Conservation (phyloP, 1,140 invertebrate genomes). For the Eueides isabella region DNA sequence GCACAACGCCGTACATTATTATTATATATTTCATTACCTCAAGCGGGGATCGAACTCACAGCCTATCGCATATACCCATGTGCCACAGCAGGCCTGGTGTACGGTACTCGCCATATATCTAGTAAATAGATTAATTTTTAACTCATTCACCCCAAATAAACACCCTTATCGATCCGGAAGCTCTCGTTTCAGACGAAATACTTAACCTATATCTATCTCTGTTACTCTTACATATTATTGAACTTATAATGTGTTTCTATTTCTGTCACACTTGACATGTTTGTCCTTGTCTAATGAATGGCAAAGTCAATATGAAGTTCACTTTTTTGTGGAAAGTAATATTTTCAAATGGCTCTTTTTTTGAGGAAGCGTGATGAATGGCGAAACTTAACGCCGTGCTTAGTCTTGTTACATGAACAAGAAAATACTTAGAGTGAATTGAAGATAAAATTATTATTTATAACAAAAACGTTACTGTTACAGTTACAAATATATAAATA, state of each 20-base stretch:
- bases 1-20: too few species aligned
- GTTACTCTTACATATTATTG: neutral
- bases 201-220: neutral
- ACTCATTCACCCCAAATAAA: slow-evolving; percentile 7
- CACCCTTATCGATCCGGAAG: slow-evolving; percentile 12
- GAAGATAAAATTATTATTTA: too few species aligned
- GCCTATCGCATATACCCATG: too few species aligned
- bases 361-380: neutral
- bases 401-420: too few species aligned
- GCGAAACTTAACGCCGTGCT: too few species aligned
- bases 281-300: neutral
- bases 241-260: neutral
- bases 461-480: too few species aligned
- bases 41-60: too few species aligned
- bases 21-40: too few species aligned
- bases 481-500: too few species aligned
- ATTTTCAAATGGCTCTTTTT: neutral
- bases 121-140: neutral
- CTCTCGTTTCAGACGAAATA: neutral
- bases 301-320: slow-evolving; percentile 7
- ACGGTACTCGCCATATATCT: neutral
- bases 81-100: too few species aligned
- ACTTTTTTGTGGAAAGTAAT: neutral
- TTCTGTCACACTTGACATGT: neutral
- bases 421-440: too few species aligned